phyloP scores from a whole-genome alignment of 2,797 vertebrate genomes.

The Manis javanica region DNA sequence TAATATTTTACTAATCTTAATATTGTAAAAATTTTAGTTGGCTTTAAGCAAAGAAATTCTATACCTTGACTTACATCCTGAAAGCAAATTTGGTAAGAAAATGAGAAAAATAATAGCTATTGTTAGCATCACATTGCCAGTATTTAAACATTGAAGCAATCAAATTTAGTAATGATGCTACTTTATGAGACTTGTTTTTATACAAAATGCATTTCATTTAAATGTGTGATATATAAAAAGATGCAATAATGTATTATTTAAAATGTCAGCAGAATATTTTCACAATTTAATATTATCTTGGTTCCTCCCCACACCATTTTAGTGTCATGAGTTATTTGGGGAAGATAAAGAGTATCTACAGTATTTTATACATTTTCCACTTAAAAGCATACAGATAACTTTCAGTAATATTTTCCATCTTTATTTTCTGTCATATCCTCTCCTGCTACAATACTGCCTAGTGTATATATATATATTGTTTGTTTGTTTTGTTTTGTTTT shows the following conservation, averaged over 20 bases:
- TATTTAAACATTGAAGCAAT: not conserved
- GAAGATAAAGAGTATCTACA: not conserved
- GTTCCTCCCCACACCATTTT: not conserved
- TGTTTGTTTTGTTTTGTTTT: no score
- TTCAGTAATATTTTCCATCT: not conserved
- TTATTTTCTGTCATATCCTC: not conserved
- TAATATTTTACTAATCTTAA: not conserved
- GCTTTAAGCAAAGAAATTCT: not conserved
- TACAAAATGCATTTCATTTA: not conserved
- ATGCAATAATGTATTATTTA: not conserved
- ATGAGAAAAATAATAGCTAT: not conserved
- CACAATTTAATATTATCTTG: not conserved
- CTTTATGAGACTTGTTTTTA: not conserved
- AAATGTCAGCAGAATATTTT: constrained; percentile 3
- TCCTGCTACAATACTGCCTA: not conserved
- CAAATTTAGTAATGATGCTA: not conserved
- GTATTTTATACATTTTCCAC: not conserved
- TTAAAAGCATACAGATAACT: not conserved
- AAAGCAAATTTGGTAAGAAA: not conserved
- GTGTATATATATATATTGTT: not conserved
- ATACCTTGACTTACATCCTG: not conserved
- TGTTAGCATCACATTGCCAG: not conserved
- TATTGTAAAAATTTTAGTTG: not conserved
- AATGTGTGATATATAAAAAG: not conserved
- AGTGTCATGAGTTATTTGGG: not conserved